Evolutionary conservation across 2,888 invertebrate species (phyloP), one percentile per base, ranked within the genome.

Genomic region (Sclerodermus sp.): DNA sequence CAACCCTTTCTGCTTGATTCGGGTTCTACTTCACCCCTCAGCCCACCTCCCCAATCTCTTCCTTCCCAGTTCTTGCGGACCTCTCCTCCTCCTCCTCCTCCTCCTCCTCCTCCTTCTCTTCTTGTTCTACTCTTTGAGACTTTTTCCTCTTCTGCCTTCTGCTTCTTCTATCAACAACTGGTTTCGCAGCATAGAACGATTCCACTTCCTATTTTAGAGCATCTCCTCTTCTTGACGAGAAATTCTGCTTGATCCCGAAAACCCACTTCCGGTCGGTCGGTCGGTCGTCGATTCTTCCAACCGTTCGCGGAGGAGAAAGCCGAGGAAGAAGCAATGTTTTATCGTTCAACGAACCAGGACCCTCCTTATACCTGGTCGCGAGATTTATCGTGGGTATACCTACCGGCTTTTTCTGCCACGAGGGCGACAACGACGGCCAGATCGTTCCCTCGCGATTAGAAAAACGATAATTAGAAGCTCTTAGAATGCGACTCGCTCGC

Each of bases 371-470:
- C 62, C 60, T 60, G 66, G 48, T 47, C 48, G 49, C 51, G 54
- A 54, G 62, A 62, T 66, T 66, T 66, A 66, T 66, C 59, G 53
- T 53, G 53, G 57, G 55, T 57, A 59, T 56, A 51, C 55, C 51
- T 18, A 41, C 31, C 44, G 53, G 43, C 45, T 46, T 49, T 47
- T 45, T 42, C 15, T 44, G 45, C 44, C 42, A 36, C 39, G 42
- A 38, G 12, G 45, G 46, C 53, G 51, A 47, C 55, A 47, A 51
- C 43, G 40, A 30, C 30, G 38, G 44, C 45, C 39, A 46, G 55
- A 49, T 38, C 42, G 52, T 34, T 36, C 43, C 38, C 38, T 42
- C 18, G 29, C 31, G 32, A 34, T 47, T 43, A 47, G 37, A 46
- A 51, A 51, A 51, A 42, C 38, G 44, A 51, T 45, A 53, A 58